A percentile compares a stretch with the other conserved stretches of the same genome.
Evolutionary conservation across 1,140 invertebrate genomes (phyloP).

Genomic region (Diabrotica virgifera): DNA sequence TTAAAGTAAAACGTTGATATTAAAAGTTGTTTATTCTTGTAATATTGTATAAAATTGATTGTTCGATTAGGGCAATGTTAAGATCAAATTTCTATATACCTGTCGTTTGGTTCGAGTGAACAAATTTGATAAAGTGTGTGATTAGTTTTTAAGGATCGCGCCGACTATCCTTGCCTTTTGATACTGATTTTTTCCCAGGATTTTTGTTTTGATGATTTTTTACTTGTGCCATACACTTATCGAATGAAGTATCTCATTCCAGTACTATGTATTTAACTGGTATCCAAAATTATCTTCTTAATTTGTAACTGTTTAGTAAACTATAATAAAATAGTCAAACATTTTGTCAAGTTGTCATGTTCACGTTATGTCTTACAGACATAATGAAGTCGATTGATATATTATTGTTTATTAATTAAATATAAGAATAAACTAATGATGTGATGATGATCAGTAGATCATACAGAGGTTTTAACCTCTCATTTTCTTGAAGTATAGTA

Average conservation of each 20-base stretch:
- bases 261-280: constrained; percentile 13
- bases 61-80: constrained; percentile 35
- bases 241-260: constrained; percentile 24
- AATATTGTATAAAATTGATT: constrained; percentile 35
- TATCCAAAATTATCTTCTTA: constrained; percentile 4
- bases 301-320: not conserved
- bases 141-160: constrained; percentile 39
- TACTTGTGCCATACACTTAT: constrained; percentile 42
- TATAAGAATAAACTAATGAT: constrained; percentile 51
- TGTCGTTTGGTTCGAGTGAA: constrained; percentile 37
- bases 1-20: constrained; percentile 35
- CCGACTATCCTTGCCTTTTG: constrained; percentile 42
- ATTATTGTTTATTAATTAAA: constrained; percentile 50
- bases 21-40: constrained; percentile 43
- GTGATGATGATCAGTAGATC: constrained; percentile 51
- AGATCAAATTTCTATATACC: constrained; percentile 31
- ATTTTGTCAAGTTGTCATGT: constrained; percentile 47
- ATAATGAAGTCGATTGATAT: constrained; percentile 44
- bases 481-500: constrained; percentile 51
- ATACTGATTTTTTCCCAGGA: constrained; percentile 25
- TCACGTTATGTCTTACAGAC: constrained; percentile 47
- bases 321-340: constrained; percentile 40
- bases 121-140: constrained; percentile 47
- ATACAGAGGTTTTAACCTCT: constrained; percentile 46
- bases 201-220: constrained; percentile 29